phyloP scores from a whole-genome alignment of 2,797 vertebrate species.

The Sebastes taczanowskii region DNA sequence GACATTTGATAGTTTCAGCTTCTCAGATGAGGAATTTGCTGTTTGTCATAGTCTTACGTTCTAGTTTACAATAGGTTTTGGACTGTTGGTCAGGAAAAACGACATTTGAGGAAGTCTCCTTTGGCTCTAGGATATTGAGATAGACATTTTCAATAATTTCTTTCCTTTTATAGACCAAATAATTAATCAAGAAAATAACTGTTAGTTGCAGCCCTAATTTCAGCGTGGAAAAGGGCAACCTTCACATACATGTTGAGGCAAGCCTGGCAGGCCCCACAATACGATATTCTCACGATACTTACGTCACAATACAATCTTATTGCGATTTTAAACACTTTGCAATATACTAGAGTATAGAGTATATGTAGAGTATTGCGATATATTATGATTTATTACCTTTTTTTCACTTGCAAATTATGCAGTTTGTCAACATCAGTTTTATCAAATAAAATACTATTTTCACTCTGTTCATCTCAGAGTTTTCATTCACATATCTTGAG shows the following conservation, averaged over 20 bases:
- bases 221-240: background rate
- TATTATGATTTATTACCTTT: too few species aligned
- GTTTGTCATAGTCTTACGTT: background rate
- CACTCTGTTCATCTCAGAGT: too few species aligned
- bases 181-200: background rate
- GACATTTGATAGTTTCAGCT: background rate
- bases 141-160: background rate
- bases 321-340: background rate
- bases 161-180: background rate
- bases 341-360: too few species aligned
- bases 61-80: background rate
- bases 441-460: too few species aligned
- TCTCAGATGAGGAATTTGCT: background rate
- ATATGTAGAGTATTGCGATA: too few species aligned
- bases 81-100: background rate
- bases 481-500: too few species aligned
- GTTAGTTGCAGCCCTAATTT: background rate
- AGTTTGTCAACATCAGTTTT: too few species aligned
- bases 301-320: too few species aligned
- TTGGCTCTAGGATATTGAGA: background rate
- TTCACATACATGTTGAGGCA: background rate
- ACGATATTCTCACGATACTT: too few species aligned
- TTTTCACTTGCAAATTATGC: too few species aligned
- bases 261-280: too few species aligned
- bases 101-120: background rate